Base-by-base conservation (phyloP, 2,797 vertebrate genomes). In the Alectoris magna region DNA sequence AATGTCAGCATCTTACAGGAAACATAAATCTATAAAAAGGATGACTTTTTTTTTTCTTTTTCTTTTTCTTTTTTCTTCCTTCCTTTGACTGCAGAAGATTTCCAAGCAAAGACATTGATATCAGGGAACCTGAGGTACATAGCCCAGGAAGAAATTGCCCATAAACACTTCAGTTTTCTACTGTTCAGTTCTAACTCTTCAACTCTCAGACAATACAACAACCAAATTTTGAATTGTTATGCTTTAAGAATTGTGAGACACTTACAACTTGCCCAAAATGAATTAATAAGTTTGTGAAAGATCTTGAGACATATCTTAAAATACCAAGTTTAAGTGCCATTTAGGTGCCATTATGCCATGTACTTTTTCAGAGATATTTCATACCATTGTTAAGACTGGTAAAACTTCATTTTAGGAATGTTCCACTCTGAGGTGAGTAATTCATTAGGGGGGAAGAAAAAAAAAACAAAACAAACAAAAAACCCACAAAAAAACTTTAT, bases 341-440 rank as follows among this genome's bases (percentile, higher is more conserved):
- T 66, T 44, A 44, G 63, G 36, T n/a, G 11, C 7, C 59, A 9
- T 39, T 6, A 41, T 51, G 17, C 2, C 2, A 39, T 49, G 26
- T 44, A 16, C 9, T 14, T 10, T 58, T 53, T 16, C 29, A 69
- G 31, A 56, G 12, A 6, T 78, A 56, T 72, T 78, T 73, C 9
- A 48, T 29, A 39, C 18, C 14, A 39, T 56, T 63, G 56, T 49
- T 16, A 64, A 51, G 49, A 53, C 29, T 70, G 22, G 17, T 74
- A 84, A 60, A 49, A 18, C 11, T 10, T 41, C 22, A 17, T 36
- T 11, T 70, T 71, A 34, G 1, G 36, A 88, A 26, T 43, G 13
- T 39, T 29, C 5, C 31, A 49, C 14, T 48, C 0, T 0, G 2
- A 43, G 27, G 7, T 34, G 14, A 55, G 5, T 48, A 74, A 36